Conservation (phyloP, 53 echinoderm and acorn worm genomes). For the Holothuria scabra region DNA sequence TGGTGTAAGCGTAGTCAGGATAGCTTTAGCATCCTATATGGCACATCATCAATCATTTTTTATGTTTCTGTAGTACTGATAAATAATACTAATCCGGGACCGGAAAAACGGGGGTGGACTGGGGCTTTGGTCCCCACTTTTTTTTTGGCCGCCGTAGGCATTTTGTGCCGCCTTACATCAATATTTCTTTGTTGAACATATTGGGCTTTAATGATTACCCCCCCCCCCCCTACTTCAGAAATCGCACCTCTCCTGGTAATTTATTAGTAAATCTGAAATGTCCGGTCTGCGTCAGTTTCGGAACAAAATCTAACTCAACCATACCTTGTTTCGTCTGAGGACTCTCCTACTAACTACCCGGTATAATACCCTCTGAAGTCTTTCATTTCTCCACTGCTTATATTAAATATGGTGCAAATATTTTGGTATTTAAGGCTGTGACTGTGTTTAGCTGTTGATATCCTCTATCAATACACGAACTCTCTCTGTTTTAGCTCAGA, state of each 20-base stretch:
- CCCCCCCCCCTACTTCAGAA: too few species aligned
- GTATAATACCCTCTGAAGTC: background rate
- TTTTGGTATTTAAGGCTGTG: too few species aligned
- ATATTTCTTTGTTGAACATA: too few species aligned
- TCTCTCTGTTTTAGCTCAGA: too few species aligned
- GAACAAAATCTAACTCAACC: background rate
- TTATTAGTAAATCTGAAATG: background rate
- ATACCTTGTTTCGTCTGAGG: background rate
- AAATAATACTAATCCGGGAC: background rate
- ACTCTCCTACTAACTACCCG: conserved; percentile 16
- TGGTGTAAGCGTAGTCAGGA: background rate
- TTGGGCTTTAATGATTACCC: too few species aligned
- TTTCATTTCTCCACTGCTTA: background rate
- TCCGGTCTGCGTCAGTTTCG: background rate
- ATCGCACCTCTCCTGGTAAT: too few species aligned
- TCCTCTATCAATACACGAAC: too few species aligned
- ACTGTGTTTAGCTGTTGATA: too few species aligned
- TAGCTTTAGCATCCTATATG: background rate
- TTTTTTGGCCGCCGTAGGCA: too few species aligned
- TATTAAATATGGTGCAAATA: background rate
- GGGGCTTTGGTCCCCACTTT: too few species aligned
- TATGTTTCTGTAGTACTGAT: background rate
- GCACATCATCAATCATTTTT: background rate
- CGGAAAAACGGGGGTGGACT: too few species aligned
- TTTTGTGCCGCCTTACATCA: too few species aligned